Conservation (phyloP, 2,113 vertebrate genomes). For the Camelus dromedarius region DNA sequence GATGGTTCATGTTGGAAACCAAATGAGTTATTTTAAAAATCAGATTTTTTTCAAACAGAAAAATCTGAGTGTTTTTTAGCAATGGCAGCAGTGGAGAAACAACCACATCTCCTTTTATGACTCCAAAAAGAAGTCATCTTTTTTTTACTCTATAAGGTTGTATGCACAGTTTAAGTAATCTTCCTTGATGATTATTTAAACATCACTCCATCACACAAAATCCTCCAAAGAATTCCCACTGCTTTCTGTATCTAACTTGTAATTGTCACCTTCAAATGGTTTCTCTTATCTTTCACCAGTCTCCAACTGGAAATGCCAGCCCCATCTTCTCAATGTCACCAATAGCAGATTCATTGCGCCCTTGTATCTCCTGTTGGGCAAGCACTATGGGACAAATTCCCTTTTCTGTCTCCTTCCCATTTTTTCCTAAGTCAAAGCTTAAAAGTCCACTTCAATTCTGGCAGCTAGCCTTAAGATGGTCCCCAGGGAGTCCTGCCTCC, state of each 20-base stretch:
- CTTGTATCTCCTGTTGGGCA: neutral
- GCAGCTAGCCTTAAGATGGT: neutral
- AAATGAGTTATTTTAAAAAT: neutral
- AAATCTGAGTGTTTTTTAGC: neutral
- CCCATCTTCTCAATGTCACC: neutral
- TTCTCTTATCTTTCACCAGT: neutral
- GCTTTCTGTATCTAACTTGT: conserved; percentile 17
- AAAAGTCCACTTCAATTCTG: neutral
- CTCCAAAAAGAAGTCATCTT: neutral
- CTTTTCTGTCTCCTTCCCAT: neutral
- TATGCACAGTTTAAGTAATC: neutral
- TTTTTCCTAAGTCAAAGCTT: neutral
- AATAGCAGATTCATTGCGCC: neutral
- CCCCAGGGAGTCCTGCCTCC: neutral
- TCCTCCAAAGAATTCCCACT: neutral
- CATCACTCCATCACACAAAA: neutral
- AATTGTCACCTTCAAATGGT: neutral
- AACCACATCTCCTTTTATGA: neutral
- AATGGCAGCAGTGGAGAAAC: neutral
- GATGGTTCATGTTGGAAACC: neutral
- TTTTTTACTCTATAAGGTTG: neutral
- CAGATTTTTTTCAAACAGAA: neutral
- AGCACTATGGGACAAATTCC: neutral
- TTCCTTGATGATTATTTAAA: conserved; percentile 7
- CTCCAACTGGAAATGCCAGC: neutral